phyloP scores from a whole-genome alignment of 2,797 vertebrate species.

The Gallirallus australis region DNA sequence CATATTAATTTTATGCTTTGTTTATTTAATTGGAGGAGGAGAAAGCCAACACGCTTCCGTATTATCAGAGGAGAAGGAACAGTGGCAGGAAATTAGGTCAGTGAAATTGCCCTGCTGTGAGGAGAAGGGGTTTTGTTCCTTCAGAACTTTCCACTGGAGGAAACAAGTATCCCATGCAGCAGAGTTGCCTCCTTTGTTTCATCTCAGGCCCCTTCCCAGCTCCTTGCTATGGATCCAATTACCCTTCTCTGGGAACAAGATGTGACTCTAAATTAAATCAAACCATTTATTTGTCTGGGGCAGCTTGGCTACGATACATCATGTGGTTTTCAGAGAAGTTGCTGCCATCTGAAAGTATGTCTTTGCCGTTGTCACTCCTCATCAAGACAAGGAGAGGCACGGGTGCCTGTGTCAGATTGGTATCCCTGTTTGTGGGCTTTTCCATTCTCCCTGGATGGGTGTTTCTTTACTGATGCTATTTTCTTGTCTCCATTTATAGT shows the following conservation, averaged over 20 bases:
- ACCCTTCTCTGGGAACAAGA: constrained; percentile 42
- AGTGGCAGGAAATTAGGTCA: constrained; percentile 20
- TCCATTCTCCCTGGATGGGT: not conserved
- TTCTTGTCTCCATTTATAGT: not conserved
- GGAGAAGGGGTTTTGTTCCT: not conserved
- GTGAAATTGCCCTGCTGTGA: not conserved
- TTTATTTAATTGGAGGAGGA: constrained; percentile 7
- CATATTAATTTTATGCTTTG: not conserved
- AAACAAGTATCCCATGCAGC: not conserved
- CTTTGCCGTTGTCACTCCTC: not conserved
- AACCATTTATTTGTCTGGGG: constrained; percentile 37
- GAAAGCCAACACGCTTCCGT: not conserved
- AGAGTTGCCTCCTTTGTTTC: constrained; percentile 9
- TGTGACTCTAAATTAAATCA: constrained; percentile 61
- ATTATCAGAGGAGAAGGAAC: not conserved
- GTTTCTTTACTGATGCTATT: not conserved
- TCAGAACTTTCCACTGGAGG: not conserved
- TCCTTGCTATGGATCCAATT: constrained; percentile 46
- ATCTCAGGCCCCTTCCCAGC: constrained; percentile 20
- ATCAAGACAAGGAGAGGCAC: not conserved
- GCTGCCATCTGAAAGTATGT: not conserved
- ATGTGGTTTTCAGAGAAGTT: not conserved
- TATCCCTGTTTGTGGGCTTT: not conserved
- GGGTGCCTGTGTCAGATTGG: not conserved
- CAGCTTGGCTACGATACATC: not conserved